Evolutionary conservation across 2,888 invertebrate genomes (phyloP), one percentile per base, ranked within the genome.

Genomic region (Electrophaes corylata): DNA sequence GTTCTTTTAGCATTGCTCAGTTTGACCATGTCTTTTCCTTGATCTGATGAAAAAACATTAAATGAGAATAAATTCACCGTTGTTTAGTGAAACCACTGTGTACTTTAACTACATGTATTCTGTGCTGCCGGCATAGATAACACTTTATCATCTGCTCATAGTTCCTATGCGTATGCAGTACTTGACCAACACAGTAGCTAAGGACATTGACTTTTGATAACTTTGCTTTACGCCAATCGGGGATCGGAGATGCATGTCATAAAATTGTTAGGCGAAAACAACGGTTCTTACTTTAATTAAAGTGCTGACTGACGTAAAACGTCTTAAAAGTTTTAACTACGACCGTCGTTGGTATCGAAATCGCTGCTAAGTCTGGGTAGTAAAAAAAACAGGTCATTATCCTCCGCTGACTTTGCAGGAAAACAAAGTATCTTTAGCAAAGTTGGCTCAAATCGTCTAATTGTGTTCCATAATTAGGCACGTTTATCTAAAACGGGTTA

Each of bases 61-160:
- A n/a, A n/a, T n/a, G n/a, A n/a, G n/a, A n/a, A n/a, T n/a, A n/a
- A n/a, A n/a, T 12, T 8, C 12, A 10, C 1, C 16, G 23, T 51
- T 11, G 26, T 43, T 8, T 3, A 48, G 52, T 57, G 52, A 57
- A 37, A 39, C 14, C 18, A 31, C 8, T 41, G 48, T 41, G 48
- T 3, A 20, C 4, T 37, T 44, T 10, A 39, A 23, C 33, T 4
- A 58, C 53, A 23, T 44, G 8, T 47, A 16, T 49, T 45, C 58
- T 58, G 53, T 73, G 60, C 55, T 72, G 70, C 72, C 72, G 70
- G 65, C 67, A 71, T 75, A 88, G 91, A 91, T 91, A 91, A 88
- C 84, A 79, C 77, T 80, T 89, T 91, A 91, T 91, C 91, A 85
- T 89, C 86, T 87, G 87, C 81, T 88, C 86, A 88, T 91, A 91